A percentile compares a stretch with the other conserved stretches of the same genome.
Evolutionary conservation across 1,140 invertebrate species (phyloP).

Genomic region (Wiebesia pumilae): DNA sequence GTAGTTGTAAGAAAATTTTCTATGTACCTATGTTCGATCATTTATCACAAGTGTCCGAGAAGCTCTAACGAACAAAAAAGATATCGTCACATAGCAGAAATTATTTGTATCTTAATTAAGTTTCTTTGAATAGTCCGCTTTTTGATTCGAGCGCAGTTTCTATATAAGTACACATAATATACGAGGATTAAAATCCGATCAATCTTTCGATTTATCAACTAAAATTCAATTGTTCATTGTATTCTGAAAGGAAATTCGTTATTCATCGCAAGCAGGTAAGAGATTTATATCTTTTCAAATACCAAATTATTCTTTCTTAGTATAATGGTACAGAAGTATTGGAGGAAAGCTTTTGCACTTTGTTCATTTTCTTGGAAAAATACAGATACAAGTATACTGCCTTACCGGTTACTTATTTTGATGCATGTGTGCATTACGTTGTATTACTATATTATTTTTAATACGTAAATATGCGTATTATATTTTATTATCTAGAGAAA

Average conservation of each 20-base stretch:
- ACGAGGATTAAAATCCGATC: not conserved
- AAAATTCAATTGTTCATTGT: not conserved
- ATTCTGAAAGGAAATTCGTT: not conserved
- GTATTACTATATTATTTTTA: not conserved
- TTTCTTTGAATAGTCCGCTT: not conserved
- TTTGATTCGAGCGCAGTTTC: not conserved
- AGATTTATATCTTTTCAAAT: not conserved
- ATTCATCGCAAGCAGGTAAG: not conserved
- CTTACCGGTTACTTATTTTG: not conserved
- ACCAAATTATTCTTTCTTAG: not conserved
- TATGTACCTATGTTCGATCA: conserved; percentile 13
- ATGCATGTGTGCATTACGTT: not conserved
- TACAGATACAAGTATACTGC: not conserved
- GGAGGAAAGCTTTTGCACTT: not conserved
- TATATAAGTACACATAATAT: not conserved
- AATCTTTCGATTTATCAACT: not conserved
- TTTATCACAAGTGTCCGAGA: not conserved
- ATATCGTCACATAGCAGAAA: not conserved
- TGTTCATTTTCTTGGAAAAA: not conserved
- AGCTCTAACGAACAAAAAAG: not conserved
- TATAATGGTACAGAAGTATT: not conserved
- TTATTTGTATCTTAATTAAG: not conserved
- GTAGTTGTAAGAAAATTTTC: not conserved
- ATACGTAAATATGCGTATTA: not conserved
- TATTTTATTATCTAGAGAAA: not conserved